These are phyloP conservation scores for Trachelus stipa DNA, from an alignment of 2,888 invertebrate species.

Conservation along the genomic window DNA sequence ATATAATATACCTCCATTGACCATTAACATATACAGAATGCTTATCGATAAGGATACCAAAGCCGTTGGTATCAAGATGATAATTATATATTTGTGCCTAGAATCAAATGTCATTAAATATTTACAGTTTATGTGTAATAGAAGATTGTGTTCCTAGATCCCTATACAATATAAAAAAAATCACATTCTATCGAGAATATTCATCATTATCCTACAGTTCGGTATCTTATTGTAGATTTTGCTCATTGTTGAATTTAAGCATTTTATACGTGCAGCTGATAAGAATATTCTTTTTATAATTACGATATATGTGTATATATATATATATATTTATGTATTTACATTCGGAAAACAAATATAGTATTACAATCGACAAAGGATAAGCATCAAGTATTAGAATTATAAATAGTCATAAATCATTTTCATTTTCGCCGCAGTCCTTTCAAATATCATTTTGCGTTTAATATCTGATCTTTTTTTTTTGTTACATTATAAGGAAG, in stretches of 20 bases:
- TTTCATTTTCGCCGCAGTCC: constrained; percentile 22
- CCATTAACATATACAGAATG: neutral
- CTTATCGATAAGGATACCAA: neutral
- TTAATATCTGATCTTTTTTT: constrained; percentile 18
- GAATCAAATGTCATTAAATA: neutral
- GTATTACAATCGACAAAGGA: constrained; percentile 9
- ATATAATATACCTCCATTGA: neutral
- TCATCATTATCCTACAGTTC: neutral
- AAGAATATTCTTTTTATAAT: constrained; percentile 10
- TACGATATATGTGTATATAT: neutral
- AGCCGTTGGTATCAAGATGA: neutral
- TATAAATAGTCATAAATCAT: constrained; percentile 24
- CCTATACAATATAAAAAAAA: neutral
- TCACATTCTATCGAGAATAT: neutral
- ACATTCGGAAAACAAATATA: neutral
- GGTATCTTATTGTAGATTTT: neutral
- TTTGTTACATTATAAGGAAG: constrained; percentile 4
- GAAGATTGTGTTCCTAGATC: neutral
- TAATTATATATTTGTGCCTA: neutral
- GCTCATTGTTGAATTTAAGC: constrained; percentile 17
- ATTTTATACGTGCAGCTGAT: constrained; percentile 14
- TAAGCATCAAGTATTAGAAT: constrained; percentile 27
- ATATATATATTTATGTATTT: neutral
- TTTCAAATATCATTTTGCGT: constrained; percentile 23
- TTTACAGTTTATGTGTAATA: neutral